These are phyloP conservation scores for Spondyliosoma cantharus DNA, from an alignment of 2,797 vertebrate species.

Conservation along the genomic window DNA sequence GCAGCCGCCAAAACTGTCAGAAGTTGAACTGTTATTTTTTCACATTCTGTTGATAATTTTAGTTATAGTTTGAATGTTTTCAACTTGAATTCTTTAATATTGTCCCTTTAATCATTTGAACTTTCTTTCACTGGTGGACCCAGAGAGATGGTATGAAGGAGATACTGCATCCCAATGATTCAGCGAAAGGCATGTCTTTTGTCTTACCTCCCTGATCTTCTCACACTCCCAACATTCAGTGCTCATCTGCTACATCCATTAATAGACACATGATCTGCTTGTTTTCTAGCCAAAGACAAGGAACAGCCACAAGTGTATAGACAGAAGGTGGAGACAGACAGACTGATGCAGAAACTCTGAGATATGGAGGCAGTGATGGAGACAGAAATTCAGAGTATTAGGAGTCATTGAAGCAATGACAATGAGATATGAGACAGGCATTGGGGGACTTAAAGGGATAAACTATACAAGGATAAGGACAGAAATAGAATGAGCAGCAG, in stretches of 20 bases:
- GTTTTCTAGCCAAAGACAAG: slow-evolving; percentile 34
- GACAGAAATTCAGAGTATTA: background rate
- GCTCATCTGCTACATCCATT: slow-evolving; percentile 45
- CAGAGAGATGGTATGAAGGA: background rate
- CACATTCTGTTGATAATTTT: no score
- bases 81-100: no score
- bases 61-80: no score
- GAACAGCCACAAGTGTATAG: slow-evolving; percentile 25
- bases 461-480: slow-evolving; percentile 14
- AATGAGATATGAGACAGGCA: slow-evolving; percentile 36
- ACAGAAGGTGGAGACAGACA: background rate
- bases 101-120: background rate
- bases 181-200: background rate
- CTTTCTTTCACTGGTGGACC: background rate
- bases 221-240: slow-evolving; percentile 8
- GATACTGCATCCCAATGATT: background rate
- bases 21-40: no score
- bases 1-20: no score
- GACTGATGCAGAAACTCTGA: background rate
- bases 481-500: slow-evolving; percentile 39
- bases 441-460: slow-evolving; percentile 20
- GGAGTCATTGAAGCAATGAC: slow-evolving; percentile 24
- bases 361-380: slow-evolving; percentile 8
- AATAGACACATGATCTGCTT: slow-evolving; percentile 38
- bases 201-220: slow-evolving; percentile 15